Percentiles rank a stretch among this genome's conserved stretches.
Evolutionary conservation across 2,888 invertebrate genomes (phyloP).

Genomic region (Caenorhabditis zanzibari): DNA sequence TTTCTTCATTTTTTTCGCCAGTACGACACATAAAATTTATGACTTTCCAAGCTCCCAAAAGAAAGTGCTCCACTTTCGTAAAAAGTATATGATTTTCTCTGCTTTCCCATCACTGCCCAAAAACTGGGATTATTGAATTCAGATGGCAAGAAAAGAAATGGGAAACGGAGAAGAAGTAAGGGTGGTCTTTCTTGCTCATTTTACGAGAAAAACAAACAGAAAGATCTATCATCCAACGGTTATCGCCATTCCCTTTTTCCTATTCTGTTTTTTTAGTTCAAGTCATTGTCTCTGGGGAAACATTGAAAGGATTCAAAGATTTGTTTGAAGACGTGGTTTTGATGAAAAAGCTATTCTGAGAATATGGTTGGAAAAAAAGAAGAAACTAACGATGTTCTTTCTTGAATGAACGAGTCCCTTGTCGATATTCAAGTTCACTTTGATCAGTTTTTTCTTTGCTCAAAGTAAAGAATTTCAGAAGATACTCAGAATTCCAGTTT

Average conservation of each 20-base stretch:
- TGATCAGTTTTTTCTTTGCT: not conserved
- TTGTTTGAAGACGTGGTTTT: conserved; percentile 15
- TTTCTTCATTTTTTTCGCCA: conserved; percentile 22
- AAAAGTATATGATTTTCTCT: conserved; percentile 24
- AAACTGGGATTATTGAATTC: conserved; percentile 40
- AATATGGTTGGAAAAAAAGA: conserved; percentile 12
- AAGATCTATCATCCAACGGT: conserved; percentile 37
- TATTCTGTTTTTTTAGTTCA: conserved; percentile 7
- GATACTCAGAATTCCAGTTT: not conserved
- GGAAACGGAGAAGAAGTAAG: not conserved
- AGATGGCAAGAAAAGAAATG: not conserved
- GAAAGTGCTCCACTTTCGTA: conserved; percentile 18
- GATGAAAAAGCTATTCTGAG: conserved; percentile 34
- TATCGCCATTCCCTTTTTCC: conserved; percentile 5
- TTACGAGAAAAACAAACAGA: conserved; percentile 39
- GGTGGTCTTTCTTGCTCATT: conserved; percentile 16
- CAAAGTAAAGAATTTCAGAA: not conserved
- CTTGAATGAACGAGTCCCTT: conserved; percentile 29
- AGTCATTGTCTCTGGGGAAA: conserved; percentile 36
- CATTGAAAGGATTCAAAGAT: conserved; percentile 51
- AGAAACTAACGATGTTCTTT: conserved; percentile 10
- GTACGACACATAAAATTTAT: conserved; percentile 44
- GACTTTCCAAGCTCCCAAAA: conserved; percentile 35
- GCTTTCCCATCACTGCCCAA: conserved; percentile 2
- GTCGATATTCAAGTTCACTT: conserved; percentile 2